phyloP scores from a whole-genome alignment of 2,888 invertebrate genomes.

The Euphydryas editha region DNA sequence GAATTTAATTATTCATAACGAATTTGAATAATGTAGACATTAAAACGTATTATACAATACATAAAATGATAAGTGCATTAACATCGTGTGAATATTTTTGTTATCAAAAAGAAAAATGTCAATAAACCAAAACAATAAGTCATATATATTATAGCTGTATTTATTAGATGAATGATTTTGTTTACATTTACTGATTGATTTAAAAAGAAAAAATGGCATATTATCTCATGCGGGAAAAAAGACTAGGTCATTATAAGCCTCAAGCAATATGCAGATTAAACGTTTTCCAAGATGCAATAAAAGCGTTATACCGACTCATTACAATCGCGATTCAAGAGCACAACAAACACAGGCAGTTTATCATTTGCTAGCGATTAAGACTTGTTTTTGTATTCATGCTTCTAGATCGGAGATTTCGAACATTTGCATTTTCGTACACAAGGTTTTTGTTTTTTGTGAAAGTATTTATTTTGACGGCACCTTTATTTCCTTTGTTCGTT shows the following conservation, averaged over 20 bases:
- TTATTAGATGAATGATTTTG: too few relatives aligned
- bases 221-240: background rate
- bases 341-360: conserved; percentile 23
- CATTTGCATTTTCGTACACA: conserved; percentile 33
- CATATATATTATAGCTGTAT: too few relatives aligned
- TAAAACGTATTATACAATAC: too few relatives aligned
- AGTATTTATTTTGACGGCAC: conserved; percentile 30
- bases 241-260: background rate
- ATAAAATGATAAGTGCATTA: too few relatives aligned
- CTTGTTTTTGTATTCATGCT: conserved; percentile 29
- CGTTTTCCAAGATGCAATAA: conserved; percentile 18
- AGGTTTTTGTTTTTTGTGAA: conserved; percentile 41
- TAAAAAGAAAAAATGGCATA: too few relatives aligned
- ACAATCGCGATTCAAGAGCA: conserved; percentile 22
- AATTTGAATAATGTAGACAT: too few relatives aligned
- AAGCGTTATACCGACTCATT: conserved; percentile 19
- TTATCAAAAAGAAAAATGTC: too few relatives aligned
- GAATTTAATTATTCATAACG: too few relatives aligned
- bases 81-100: too few relatives aligned
- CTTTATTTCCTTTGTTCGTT: conserved; percentile 5
- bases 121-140: too few relatives aligned
- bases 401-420: conserved; percentile 38
- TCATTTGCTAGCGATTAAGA: conserved; percentile 19
- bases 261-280: conserved; percentile 2
- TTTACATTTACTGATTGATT: too few relatives aligned